Evolutionary conservation across 2,113 vertebrate species (phyloP).

Genomic region (Chrysemys picta): DNA sequence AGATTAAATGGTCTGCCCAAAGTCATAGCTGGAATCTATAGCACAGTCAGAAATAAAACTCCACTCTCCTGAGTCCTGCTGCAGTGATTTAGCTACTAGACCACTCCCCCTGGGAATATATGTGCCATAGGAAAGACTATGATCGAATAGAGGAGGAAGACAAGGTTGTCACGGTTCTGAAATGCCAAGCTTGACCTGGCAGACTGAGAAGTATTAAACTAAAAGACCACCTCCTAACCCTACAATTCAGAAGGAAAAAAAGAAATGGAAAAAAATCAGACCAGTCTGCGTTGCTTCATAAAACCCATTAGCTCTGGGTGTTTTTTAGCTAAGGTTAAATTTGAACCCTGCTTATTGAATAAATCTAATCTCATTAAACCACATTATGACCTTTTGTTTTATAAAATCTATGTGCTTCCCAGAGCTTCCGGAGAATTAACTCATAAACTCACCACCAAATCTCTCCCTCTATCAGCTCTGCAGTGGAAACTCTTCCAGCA

Average conservation of each 20-base stretch:
- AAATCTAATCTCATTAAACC: conserved; percentile 66
- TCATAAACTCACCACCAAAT: neutral
- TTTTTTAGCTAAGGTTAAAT: neutral
- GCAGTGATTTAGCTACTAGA: neutral
- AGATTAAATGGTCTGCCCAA: conserved; percentile 48
- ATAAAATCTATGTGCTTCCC: conserved; percentile 6
- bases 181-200: neutral
- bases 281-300: neutral
- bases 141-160: neutral
- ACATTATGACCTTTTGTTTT: conserved; percentile 60
- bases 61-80: neutral
- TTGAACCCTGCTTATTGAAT: conserved; percentile 55
- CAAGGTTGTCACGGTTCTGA: neutral
- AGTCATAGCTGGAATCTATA: neutral
- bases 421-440: conserved; percentile 39
- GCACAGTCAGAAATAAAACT: neutral
- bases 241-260: neutral
- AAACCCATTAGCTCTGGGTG: neutral
- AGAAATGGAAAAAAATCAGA: neutral
- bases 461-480: neutral
- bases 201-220: neutral
- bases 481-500: neutral
- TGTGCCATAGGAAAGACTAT: neutral
- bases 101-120: neutral
- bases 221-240: neutral